Percentiles rank a stretch among this genome's conserved stretches.
These are phyloP conservation scores for Eleutherodactylus coqui DNA, from an alignment of 2,797 vertebrate species.

Conservation along the genomic window DNA sequence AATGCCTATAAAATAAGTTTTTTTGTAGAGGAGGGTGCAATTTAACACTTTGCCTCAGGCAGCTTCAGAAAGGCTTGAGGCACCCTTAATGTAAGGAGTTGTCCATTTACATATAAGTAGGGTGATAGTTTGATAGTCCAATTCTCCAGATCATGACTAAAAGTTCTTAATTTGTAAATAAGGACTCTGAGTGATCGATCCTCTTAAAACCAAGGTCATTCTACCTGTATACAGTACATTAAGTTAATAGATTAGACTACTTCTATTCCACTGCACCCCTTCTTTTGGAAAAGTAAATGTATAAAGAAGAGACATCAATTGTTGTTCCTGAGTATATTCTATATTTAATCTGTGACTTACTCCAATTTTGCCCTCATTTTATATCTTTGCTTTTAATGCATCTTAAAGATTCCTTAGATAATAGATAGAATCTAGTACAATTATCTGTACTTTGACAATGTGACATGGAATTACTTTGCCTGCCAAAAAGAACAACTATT, in stretches of 20 bases:
- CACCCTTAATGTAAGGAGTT: no score
- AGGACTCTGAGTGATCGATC: background rate
- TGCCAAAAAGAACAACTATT: constrained; percentile 48
- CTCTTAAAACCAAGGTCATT: background rate
- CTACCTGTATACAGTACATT: background rate
- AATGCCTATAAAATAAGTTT: no score
- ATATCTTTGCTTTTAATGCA: constrained; percentile 33
- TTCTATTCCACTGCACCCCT: background rate
- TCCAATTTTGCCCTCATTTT: constrained; percentile 32
- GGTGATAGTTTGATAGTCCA: background rate
- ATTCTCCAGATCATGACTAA: background rate
- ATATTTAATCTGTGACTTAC: constrained; percentile 29
- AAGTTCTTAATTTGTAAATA: background rate
- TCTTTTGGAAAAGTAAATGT: constrained; percentile 10
- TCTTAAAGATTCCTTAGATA: constrained; percentile 47
- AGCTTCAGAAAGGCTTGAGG: no score
- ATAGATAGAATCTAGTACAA: constrained; percentile 39
- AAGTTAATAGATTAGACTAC: no score
- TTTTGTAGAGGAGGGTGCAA: no score
- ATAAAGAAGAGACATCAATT: constrained; percentile 17
- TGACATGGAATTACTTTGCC: constrained; percentile 46
- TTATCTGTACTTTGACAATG: constrained; percentile 34
- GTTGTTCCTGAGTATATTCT: constrained; percentile 25
- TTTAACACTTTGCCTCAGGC: no score
- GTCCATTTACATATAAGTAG: background rate